Evolutionary conservation across 2,113 vertebrate species (phyloP).

Genomic region (Scolopax mira): DNA sequence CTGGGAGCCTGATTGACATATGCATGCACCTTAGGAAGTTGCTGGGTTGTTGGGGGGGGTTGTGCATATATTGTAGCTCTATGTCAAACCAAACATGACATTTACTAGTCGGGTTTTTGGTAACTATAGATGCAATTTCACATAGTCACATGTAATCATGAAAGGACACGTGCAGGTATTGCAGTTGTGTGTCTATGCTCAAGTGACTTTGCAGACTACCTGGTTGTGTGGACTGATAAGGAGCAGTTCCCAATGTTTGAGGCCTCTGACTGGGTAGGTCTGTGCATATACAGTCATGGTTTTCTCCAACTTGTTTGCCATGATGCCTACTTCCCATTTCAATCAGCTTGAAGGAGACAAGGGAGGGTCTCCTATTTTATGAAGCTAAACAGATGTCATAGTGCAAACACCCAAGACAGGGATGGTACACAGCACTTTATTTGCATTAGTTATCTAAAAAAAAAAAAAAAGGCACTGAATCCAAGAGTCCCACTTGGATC

Average conservation of each 20-base stretch:
- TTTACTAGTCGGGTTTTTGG: neutral
- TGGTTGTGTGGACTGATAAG: neutral
- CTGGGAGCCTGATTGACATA: neutral
- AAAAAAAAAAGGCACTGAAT: neutral
- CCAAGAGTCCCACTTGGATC: neutral
- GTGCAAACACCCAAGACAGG: neutral
- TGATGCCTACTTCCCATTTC: neutral
- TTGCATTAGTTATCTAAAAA: neutral
- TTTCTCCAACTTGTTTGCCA: neutral
- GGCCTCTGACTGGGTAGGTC: neutral
- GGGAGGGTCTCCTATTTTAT: neutral
- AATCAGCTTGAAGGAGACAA: neutral
- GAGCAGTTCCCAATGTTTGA: neutral
- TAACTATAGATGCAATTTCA: neutral
- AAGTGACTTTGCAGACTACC: neutral
- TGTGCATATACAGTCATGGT: neutral
- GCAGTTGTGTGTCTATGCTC: neutral
- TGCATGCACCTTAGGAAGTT: neutral
- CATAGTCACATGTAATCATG: neutral
- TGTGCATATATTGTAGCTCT: neutral
- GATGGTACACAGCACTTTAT: neutral
- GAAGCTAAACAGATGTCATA: conserved; percentile 10
- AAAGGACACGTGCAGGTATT: neutral
- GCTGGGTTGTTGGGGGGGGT: neutral
- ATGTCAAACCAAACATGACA: neutral